Evolutionary conservation across 2,797 vertebrate genomes (phyloP).

Genomic region (Buceros bicornis): DNA sequence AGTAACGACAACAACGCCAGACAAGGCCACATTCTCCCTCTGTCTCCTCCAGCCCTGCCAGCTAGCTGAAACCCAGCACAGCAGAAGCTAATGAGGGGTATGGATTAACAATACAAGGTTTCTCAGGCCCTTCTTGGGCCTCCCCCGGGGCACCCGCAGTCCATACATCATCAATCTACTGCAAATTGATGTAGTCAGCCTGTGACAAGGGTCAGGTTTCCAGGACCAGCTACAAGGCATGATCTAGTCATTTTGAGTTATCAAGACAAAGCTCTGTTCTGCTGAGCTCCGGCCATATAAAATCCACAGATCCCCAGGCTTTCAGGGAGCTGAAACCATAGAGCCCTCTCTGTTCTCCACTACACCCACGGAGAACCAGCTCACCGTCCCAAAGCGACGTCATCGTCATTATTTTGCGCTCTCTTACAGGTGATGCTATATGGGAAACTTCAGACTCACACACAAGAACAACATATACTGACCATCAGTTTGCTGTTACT

Average conservation of each 20-base stretch:
- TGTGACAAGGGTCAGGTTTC: slow-evolving; percentile 69
- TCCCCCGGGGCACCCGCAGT: slow-evolving; percentile 31
- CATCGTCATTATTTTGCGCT: neutral
- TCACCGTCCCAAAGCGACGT: neutral
- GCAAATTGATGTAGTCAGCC: slow-evolving; percentile 61
- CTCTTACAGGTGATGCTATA: neutral
- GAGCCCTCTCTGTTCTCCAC: neutral
- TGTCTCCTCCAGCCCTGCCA: neutral
- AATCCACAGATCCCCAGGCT: neutral
- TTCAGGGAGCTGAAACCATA: slow-evolving; percentile 1
- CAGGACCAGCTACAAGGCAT: slow-evolving; percentile 61
- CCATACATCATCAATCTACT: slow-evolving; percentile 59
- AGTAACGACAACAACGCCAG: neutral
- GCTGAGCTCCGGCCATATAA: neutral
- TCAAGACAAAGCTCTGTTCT: slow-evolving; percentile 50
- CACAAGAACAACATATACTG: neutral
- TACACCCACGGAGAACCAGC: neutral
- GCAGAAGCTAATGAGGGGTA: slow-evolving; percentile 52
- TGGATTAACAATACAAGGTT: slow-evolving; percentile 58
- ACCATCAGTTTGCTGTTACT: neutral
- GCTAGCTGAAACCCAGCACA: slow-evolving; percentile 40
- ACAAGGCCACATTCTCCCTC: neutral
- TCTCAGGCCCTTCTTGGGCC: slow-evolving; percentile 48
- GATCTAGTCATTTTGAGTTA: slow-evolving; percentile 71
- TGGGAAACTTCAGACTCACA: neutral